Percentiles rank a stretch among this genome's conserved stretches.
Conservation (phyloP, 2,888 invertebrate species). For the Macrophya annulata region DNA sequence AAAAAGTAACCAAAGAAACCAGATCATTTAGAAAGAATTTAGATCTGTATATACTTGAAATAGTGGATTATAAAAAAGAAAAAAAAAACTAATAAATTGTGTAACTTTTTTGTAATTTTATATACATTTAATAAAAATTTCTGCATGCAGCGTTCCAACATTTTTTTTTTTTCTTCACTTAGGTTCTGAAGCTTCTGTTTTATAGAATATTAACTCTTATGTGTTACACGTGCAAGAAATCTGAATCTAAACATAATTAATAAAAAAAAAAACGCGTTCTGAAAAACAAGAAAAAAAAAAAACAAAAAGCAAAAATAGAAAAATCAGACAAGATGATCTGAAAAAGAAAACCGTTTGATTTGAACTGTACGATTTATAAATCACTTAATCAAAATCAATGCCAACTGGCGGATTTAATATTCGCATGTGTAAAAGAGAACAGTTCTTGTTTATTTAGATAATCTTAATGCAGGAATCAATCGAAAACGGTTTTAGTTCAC, state of each 20-base stretch:
- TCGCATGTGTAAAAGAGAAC: background rate
- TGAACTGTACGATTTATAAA: background rate
- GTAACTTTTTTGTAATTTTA: background rate
- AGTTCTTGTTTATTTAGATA: conserved; percentile 10
- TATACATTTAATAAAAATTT: background rate
- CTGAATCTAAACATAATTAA: background rate
- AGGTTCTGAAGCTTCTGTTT: background rate
- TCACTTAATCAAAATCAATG: background rate
- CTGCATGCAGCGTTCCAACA: background rate
- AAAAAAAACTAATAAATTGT: background rate
- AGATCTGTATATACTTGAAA: background rate
- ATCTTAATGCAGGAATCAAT: background rate
- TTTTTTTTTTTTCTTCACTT: background rate
- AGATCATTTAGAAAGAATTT: background rate
- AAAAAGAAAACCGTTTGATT: background rate
- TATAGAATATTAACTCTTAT: background rate
- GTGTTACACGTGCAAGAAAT: background rate
- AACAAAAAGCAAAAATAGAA: background rate
- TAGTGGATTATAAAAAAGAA: no score
- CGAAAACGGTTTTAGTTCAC: background rate
- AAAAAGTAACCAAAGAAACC: background rate
- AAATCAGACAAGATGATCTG: background rate
- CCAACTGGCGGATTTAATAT: background rate
- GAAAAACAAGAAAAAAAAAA: background rate
- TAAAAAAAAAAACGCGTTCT: no score